Evolutionary conservation across 2,888 invertebrate species (phyloP), one percentile per base, ranked within the genome.

Genomic region (Slavum lentiscoides): DNA sequence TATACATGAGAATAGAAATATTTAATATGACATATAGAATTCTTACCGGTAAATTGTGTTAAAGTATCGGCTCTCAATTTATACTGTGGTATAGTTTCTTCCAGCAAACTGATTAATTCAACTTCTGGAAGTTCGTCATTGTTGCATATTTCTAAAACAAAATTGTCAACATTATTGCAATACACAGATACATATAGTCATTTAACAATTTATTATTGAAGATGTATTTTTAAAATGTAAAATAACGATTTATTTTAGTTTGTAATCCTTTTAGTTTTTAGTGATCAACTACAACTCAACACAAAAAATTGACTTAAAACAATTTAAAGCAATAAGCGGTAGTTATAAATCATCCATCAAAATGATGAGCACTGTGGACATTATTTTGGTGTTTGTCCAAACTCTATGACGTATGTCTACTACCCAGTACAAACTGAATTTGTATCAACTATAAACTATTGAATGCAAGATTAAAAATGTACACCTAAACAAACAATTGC

Each of bases 81-180:
- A 88, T 98, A 98, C 86, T 93, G 92, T 76, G 97, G 97, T 87
- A 97, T 95, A 88, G 95, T 94, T 88, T 97, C 97, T 88, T 96
- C 94, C 84, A 97, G 89, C 84, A 97, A 90, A 87, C 96, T 96
- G 88, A 97, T 93, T 86, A 97, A 95, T 89, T 97, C 97, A 86
- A 97, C 96, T 90, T 97, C 97, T 83, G 96, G 94, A 88, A 96
- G 90, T 88, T 95, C 92, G 87, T 92, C 95, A 88, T 92, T 92
- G 89, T 93, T 94, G 91, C 95, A 96, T 89, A 97, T 90, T 89
- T 96, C 96, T 96, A 91, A 83, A 89, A 89, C 85, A 73, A 77
- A 58, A 37, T 49, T 11, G 11, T 49, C 49, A 73, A 39, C 59
- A 59, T 74, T 88, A 30, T 9, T 37, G 23, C 7, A 21, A 19